These are phyloP conservation scores for Sandelia bainsii DNA, from an alignment of 2,797 vertebrate species.

Conservation along the genomic window DNA sequence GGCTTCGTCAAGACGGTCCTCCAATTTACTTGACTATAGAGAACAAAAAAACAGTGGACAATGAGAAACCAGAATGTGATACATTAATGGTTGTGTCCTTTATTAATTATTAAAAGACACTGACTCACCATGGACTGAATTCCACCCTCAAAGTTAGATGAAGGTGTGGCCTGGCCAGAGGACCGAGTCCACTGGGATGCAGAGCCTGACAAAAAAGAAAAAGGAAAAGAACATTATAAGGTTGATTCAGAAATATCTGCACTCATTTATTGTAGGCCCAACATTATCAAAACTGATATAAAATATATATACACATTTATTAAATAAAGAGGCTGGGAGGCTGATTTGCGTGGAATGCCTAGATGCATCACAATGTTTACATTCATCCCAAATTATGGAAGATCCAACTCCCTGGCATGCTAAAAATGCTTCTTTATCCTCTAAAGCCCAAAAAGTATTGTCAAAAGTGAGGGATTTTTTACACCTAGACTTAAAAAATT, in stretches of 20 bases:
- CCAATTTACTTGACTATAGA: conserved; percentile 90
- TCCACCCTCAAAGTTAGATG: conserved; percentile 92
- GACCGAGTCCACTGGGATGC: conserved; percentile 94
- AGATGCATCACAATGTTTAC: no score
- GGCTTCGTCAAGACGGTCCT: conserved; percentile 96
- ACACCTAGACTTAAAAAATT: no score
- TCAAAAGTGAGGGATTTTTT: no score
- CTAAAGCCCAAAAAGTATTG: no score
- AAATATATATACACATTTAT: neutral
- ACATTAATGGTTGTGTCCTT: neutral
- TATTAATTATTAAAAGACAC: neutral
- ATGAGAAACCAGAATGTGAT: neutral
- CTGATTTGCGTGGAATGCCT: no score
- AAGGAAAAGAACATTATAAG: neutral
- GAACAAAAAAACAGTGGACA: neutral
- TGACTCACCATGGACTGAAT: conserved; percentile 90
- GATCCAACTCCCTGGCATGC: no score
- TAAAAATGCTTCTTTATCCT: no score
- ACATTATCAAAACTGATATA: neutral
- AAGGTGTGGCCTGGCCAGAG: conserved; percentile 90
- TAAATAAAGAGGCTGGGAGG: neutral
- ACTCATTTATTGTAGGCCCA: neutral
- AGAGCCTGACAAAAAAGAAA: conserved; percentile 76
- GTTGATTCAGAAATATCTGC: neutral
- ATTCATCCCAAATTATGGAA: no score